Evolutionary conservation across 2,888 invertebrate genomes (phyloP), one percentile per base, ranked within the genome.

Genomic region (Laothoe populi): DNA sequence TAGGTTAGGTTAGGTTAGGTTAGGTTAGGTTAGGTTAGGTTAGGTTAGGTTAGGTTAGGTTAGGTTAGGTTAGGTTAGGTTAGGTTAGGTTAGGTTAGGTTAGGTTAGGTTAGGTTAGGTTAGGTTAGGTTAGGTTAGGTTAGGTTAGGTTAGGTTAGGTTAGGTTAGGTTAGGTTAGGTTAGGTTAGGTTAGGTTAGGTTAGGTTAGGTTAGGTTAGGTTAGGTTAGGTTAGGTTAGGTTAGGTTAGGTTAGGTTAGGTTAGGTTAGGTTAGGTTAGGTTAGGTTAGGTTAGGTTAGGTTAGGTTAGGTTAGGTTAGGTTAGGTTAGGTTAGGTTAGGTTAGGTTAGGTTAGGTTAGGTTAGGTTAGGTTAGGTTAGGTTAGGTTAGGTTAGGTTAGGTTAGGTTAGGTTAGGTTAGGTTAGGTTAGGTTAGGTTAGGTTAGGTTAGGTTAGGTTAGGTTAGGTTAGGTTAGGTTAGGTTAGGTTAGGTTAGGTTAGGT

Each of bases 401-500:
- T 66, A 62, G 66, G 66, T 66, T 66, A 63, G 66, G 66, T 66
- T 66, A 60, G 66, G 66, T 66, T 67, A 66, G 67, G 67, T 67
- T 67, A 67, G 64, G 66, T 66, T 64, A 64, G 64, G 64, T 64
- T 64, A 62, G 68, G 64, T 67, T 67, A 65, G 67, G 67, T 64
- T 68, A 62, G 66, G 68, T 66, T 68, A 62, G 63, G 68, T 64
- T 66, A 64, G 68, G 68, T 68, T 68, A n/a, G 64, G 66, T 66
- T 66, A 66, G 66, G 66, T 67, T 67, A 64, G 65, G 67, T 67
- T 67, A 65, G 67, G 67, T 67, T 64, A 63, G 65, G 65, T 65
- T 66, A 64, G 66, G 66, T 66, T 65, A 61, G 64, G 65, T 64
- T 65, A 65, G 65, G 65, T 65, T 66, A 64, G 64, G 67, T 66